phyloP scores from a whole-genome alignment of 2,113 vertebrate species.

The Lutjanus erythropterus region DNA sequence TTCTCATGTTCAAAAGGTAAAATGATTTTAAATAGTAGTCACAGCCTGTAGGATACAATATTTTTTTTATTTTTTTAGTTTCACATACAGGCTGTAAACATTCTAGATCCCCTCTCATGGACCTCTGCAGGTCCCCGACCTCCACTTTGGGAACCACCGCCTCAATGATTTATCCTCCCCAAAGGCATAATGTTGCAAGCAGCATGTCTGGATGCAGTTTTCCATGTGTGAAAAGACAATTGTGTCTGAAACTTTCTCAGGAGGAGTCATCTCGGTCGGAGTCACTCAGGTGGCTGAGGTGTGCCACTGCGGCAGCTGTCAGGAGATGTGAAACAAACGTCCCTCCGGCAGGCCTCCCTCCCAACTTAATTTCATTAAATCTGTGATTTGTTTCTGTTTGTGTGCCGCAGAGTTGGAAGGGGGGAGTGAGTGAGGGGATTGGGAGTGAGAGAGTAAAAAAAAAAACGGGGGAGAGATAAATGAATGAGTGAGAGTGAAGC shows the following conservation, averaged over 20 bases:
- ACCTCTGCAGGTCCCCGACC: neutral
- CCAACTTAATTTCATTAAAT: slow-evolving; percentile 75
- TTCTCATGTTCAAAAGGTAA: neutral
- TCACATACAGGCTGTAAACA: neutral
- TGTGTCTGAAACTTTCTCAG: slow-evolving; percentile 13
- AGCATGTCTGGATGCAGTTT: slow-evolving; percentile 26
- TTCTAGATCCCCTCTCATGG: slow-evolving; percentile 18
- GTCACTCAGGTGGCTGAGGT: slow-evolving; percentile 54
- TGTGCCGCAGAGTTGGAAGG: slow-evolving; percentile 59
- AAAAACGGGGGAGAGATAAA: slow-evolving; percentile 62
- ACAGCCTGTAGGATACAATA: neutral
- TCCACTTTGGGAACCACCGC: slow-evolving; percentile 24
- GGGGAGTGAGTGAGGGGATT: slow-evolving; percentile 22
- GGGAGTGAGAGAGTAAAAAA: slow-evolving; percentile 9
- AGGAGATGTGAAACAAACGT: slow-evolving; percentile 51
- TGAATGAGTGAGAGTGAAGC: slow-evolving; percentile 73
- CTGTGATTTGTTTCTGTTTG: slow-evolving; percentile 83
- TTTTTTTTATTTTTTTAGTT: too few relatives aligned
- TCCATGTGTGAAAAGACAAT: slow-evolving; percentile 19
- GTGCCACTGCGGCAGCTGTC: slow-evolving; percentile 71
- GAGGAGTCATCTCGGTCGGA: slow-evolving; percentile 21
- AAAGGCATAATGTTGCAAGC: slow-evolving; percentile 19
- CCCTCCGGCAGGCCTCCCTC: slow-evolving; percentile 39
- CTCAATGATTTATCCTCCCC: slow-evolving; percentile 48
- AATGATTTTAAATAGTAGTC: neutral